Evolutionary conservation across 2,888 invertebrate species (phyloP), one percentile per base, ranked within the genome.

Genomic region (Zhuqinia jingwanae): DNA sequence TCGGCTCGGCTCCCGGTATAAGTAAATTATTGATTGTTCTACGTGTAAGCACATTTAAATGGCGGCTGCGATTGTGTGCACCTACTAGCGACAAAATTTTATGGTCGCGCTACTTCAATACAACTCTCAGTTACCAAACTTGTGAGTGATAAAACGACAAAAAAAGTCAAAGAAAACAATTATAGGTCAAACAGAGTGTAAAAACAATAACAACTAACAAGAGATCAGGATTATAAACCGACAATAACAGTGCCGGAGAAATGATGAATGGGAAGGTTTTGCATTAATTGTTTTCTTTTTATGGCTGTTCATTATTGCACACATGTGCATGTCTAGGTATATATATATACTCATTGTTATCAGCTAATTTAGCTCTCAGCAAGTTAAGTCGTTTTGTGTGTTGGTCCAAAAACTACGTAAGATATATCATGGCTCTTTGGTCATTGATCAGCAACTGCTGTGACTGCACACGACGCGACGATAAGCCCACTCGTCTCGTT

Each of bases 401-500:
- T 6, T 36, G 36, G n/a, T n/a, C n/a, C n/a, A n/a, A n/a, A 36
- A 36, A 6, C 8, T 36, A 50, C 15, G 2, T 50, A 50, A 15
- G 13, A 50, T 20, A 58, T 8, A 8, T 58, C 20, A 17, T n/a
- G n/a, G 2, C 1, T 13, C 5, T n/a, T 11, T 58, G 20, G 15
- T 8, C 58, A 25, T 58, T 58, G 20, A 20, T n/a, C n/a, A n/a
- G n/a, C n/a, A n/a, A n/a, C n/a, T n/a, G n/a, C 20, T 15, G 2
- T 25, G 27, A n/a, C 30, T 63, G 22, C 63, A 63, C 25, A 36
- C 42, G 17, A 13, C 22, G 42, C 22, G 20, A 50, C 42, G 27
- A 25, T 50, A 25, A 73, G 50, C 30, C 27, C 22, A 6, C 20
- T 65, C n/a, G 13, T 63, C 79, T 65, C 79, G 50, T 65, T 79